phyloP scores from a whole-genome alignment of 2,797 vertebrate species.

The Harpagifer antarcticus region DNA sequence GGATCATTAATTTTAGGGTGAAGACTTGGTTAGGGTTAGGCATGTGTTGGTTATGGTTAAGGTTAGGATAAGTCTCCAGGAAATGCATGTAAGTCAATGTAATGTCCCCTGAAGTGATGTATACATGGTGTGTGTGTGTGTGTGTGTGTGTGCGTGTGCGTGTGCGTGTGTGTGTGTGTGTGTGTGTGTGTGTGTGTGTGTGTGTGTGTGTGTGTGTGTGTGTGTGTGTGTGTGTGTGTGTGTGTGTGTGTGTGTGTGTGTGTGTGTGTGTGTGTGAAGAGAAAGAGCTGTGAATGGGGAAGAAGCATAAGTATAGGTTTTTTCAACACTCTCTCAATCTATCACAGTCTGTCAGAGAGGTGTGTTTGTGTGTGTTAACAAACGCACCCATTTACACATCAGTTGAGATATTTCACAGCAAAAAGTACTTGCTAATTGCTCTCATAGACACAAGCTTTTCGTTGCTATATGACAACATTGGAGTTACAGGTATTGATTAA shows the following conservation, averaged over 20 bases:
- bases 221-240: background rate
- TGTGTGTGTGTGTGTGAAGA: constrained; percentile 11
- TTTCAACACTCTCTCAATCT: constrained; percentile 47
- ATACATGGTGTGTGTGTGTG: too few species aligned
- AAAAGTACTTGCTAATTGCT: constrained; percentile 48
- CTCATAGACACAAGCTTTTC: constrained; percentile 30
- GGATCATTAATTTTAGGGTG: too few species aligned
- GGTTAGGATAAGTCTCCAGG: too few species aligned
- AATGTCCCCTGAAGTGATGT: too few species aligned
- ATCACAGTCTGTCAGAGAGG: constrained; percentile 40
- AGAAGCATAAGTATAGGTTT: constrained; percentile 53
- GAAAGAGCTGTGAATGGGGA: constrained; percentile 54
- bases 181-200: constrained; percentile 14
- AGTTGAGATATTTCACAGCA: constrained; percentile 34
- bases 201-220: constrained; percentile 11
- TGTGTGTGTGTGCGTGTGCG: background rate
- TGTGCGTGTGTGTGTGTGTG: background rate
- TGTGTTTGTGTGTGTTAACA: constrained; percentile 22
- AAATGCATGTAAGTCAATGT: too few species aligned
- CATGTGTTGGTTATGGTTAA: too few species aligned
- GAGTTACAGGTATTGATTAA: background rate
- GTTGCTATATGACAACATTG: background rate
- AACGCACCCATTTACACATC: constrained; percentile 63
- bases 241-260: background rate
- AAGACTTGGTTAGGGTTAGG: too few species aligned